Evolutionary conservation across 2,888 invertebrate species (phyloP).

Genomic region (Ptychoptera contaminata): DNA sequence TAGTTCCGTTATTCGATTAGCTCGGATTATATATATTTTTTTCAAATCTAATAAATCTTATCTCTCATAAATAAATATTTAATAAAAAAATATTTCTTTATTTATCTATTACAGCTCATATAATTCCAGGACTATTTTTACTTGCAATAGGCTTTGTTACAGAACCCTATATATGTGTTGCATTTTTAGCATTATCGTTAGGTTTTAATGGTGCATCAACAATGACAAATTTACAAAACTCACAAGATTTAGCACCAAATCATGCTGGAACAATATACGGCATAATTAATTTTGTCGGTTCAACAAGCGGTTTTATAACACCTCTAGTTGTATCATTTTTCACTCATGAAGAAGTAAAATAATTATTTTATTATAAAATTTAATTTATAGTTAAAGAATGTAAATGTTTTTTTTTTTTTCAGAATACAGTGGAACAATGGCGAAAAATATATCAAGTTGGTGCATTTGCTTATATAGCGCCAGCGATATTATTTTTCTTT

Average conservation of each 20-base stretch:
- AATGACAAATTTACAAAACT: constrained; percentile 41
- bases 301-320: constrained; percentile 53
- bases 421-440: constrained; percentile 68
- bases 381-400: neutral
- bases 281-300: constrained; percentile 56
- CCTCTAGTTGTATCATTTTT: constrained; percentile 49
- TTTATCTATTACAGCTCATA: constrained; percentile 32
- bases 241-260: constrained; percentile 57
- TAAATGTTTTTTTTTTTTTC: neutral
- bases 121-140: constrained; percentile 40
- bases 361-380: neutral
- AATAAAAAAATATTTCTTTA: constrained; percentile 11
- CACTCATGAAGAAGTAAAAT: constrained; percentile 35
- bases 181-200: constrained; percentile 49
- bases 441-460: constrained; percentile 57
- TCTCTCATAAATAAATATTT: too few species aligned
- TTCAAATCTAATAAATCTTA: too few species aligned
- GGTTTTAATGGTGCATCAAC: constrained; percentile 50
- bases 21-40: too few species aligned
- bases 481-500: constrained; percentile 50
- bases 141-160: constrained; percentile 41
- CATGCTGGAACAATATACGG: constrained; percentile 58
- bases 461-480: constrained; percentile 48
- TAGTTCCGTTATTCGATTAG: too few species aligned
- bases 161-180: constrained; percentile 42